phyloP scores from a whole-genome alignment of 2,113 vertebrate species.

The Ellobius talpinus region DNA sequence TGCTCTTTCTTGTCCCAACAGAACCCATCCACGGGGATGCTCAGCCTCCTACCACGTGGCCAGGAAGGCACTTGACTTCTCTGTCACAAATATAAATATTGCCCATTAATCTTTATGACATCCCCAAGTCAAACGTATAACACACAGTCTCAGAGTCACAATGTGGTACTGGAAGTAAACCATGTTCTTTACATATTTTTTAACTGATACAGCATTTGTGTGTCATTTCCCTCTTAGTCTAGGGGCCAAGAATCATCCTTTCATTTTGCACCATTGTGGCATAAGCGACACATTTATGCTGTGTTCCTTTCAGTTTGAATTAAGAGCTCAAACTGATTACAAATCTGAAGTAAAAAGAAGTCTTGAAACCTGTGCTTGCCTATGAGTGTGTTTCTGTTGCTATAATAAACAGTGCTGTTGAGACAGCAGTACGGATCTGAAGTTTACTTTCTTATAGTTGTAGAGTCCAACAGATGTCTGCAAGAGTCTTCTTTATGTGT shows the following conservation, averaged over 20 bases:
- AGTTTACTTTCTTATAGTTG: background rate
- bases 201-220: background rate
- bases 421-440: background rate
- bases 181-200: background rate
- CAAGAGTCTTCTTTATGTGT: background rate
- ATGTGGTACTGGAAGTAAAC: background rate
- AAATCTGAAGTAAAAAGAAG: background rate
- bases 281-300: background rate
- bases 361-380: background rate
- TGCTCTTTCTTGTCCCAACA: background rate
- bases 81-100: background rate
- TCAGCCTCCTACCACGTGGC: background rate
- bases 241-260: background rate
- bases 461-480: background rate
- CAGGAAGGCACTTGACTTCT: background rate
- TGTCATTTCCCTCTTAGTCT: background rate
- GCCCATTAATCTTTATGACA: background rate
- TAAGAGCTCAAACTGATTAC: background rate
- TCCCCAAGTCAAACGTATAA: background rate
- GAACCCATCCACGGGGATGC: background rate
- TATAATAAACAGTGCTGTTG: background rate
- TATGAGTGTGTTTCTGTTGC: too few species aligned
- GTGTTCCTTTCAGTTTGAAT: constrained; percentile 15
- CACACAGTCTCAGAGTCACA: background rate
- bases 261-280: background rate